phyloP scores from a whole-genome alignment of 2,113 vertebrate genomes.

The Trematocara unimaculatum region DNA sequence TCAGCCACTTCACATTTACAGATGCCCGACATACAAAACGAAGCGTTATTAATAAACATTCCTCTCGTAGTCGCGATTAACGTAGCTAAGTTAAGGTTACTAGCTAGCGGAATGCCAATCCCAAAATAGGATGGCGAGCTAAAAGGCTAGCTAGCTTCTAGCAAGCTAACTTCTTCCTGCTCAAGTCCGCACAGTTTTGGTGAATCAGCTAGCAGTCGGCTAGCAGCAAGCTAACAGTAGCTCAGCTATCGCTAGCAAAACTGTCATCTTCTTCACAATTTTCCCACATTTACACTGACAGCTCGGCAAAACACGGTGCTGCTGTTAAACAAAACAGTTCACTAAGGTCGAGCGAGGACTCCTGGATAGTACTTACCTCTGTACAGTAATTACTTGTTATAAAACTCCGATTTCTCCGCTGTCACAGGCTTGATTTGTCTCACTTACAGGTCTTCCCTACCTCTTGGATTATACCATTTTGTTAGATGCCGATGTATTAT shows the following conservation, averaged over 20 bases:
- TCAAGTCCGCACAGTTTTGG: constrained; percentile 1
- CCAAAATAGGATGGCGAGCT: constrained; percentile 63
- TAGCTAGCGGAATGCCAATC: constrained; percentile 57
- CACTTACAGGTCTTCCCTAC: constrained; percentile 70
- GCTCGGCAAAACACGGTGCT: neutral
- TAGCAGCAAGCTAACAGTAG: constrained; percentile 37
- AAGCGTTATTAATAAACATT: neutral
- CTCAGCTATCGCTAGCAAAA: constrained; percentile 51
- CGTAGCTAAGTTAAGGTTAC: constrained; percentile 23
- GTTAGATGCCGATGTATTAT: constrained; percentile 13
- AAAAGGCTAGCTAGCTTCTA: constrained; percentile 40
- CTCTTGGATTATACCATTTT: constrained; percentile 53
- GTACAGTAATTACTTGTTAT: constrained; percentile 52
- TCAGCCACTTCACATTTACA: neutral
- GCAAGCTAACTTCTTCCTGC: constrained; percentile 54
- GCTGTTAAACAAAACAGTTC: constrained; percentile 1
- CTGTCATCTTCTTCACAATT: constrained; percentile 35
- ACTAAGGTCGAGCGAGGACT: neutral
- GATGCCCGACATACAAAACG: neutral
- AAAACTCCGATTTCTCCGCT: constrained; percentile 74
- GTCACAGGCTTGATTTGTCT: constrained; percentile 74
- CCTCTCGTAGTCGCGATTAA: neutral
- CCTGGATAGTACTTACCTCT: constrained; percentile 55
- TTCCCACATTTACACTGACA: constrained; percentile 46
- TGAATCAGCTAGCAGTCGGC: constrained; percentile 7